A percentile compares a stretch with the other conserved stretches of the same genome.
Conservation (phyloP, 1,140 invertebrate species). For the Dinoponera quadriceps region DNA sequence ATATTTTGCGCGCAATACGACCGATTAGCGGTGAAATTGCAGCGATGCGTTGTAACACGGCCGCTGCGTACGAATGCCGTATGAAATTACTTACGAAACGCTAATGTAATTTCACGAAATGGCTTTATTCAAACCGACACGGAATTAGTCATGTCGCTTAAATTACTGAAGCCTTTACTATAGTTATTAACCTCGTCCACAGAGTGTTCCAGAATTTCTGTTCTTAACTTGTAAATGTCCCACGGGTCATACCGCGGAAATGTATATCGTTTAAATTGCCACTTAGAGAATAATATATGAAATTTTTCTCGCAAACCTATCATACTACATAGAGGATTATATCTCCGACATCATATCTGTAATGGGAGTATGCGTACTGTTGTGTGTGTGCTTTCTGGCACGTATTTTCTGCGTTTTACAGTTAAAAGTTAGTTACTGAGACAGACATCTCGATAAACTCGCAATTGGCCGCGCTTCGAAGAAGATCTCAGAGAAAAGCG, state of each 20-base stretch:
- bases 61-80: background rate
- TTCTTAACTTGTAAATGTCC: background rate
- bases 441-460: constrained; percentile 21
- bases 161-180: background rate
- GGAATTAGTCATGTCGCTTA: constrained; percentile 6
- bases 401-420: too few species aligned
- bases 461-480: background rate
- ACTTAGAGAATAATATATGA: too few species aligned
- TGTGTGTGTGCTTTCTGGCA: too few species aligned
- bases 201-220: background rate
- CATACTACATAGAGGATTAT: too few species aligned
- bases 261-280: too few species aligned
- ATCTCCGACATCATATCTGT: too few species aligned
- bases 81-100: constrained; percentile 23
- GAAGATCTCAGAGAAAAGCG: background rate
- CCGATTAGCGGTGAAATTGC: constrained; percentile 13
- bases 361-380: too few species aligned
- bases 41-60: background rate
- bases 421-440: background rate
- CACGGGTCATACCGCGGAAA: too few species aligned
- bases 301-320: too few species aligned
- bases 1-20: constrained; percentile 7
- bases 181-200: constrained; percentile 15
- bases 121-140: constrained; percentile 20
- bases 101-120: constrained; percentile 36